Evolutionary conservation across 2,113 vertebrate genomes (phyloP).

Genomic region (Atherinomorus stipes): DNA sequence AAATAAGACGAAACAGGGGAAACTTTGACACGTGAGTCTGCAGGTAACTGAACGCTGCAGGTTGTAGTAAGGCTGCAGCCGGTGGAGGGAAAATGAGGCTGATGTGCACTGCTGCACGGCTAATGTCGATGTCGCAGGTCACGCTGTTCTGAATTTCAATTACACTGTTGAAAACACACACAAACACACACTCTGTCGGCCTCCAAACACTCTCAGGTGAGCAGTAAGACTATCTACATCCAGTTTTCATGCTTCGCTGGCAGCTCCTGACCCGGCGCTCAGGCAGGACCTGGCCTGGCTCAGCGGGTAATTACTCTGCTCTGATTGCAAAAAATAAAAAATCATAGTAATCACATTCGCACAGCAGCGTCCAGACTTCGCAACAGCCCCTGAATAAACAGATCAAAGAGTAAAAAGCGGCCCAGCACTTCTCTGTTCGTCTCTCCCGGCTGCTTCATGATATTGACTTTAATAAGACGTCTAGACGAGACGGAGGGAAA

Average conservation of each 20-base stretch:
- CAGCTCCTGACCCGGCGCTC: background rate
- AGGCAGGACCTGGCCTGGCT: slow-evolving; percentile 26
- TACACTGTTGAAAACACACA: slow-evolving; percentile 39
- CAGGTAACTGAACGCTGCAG: slow-evolving; percentile 12
- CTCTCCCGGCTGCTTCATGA: slow-evolving; percentile 12
- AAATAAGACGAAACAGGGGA: background rate
- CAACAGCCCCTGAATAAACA: background rate
- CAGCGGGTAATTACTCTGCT: slow-evolving; percentile 10
- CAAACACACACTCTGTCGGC: slow-evolving; percentile 19
- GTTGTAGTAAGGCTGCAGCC: slow-evolving; percentile 5
- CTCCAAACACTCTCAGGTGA: slow-evolving; percentile 47
- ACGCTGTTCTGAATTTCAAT: slow-evolving; percentile 57
- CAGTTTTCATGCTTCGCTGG: slow-evolving; percentile 52
- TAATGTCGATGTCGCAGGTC: slow-evolving; percentile 46
- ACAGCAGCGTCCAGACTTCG: background rate
- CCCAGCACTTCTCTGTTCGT: slow-evolving; percentile 22
- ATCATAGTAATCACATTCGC: background rate
- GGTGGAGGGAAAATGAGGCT: slow-evolving; percentile 14
- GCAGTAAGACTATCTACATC: slow-evolving; percentile 35
- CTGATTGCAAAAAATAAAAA: slow-evolving; percentile 7
- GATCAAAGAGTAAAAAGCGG: background rate
- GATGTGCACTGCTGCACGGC: slow-evolving; percentile 15
- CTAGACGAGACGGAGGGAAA: slow-evolving; percentile 53
- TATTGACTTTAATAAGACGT: slow-evolving; percentile 69
- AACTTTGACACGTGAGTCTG: background rate